Base-by-base conservation (phyloP, 1,140 invertebrate genomes). In the Dendrolimus punctatus region DNA sequence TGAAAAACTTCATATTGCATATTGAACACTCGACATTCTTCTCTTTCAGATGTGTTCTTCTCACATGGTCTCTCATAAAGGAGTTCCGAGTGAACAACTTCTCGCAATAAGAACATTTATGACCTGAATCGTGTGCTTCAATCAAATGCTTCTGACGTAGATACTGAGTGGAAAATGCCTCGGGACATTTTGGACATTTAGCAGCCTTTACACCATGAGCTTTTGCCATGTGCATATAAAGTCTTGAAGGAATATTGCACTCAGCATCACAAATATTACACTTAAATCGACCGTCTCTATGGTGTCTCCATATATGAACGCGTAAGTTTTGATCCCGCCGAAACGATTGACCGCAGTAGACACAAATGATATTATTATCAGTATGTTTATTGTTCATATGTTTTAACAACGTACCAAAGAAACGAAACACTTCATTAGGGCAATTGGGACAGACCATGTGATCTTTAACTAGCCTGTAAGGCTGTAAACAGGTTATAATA, bases 1-100 rank as follows among this genome's bases (percentile, higher is more conserved):
- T 81, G 50, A 81, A 87, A 62, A 88, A 88, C 53, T 79, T 82
- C 71, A 77, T 75, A 43, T 66, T 76, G 59, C 88, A 89, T 39
- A 84, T 78, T 0, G 72, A 66, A 50, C 89, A 90, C 54, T 79
- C 75, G 0, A 77, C 77, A 7, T 82, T 87, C 40, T 80, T 85
- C 60, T 87, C 85, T 39, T 88, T 86, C 46, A 88, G 65, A 70
- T 88, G 87, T 5, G 76, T 83, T 40, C 83, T 58, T 40, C 78
- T 58, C 5, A 83, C 60, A 38, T 84, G 83, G 58, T 84, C 76
- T 2, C 70, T 58, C 75, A 84, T 76, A 44, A 84, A 83, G 0
- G 79, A 83, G 8, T 81, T 80, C 7, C 80, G 58, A 0, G 80
- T 84, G 37, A 86, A 86, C 2, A 86, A 51, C 58, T 83, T 86